Percentiles rank a stretch among this genome's conserved stretches.
Evolutionary conservation across 2,888 invertebrate genomes (phyloP).

Genomic region (Creontiades dilutus): DNA sequence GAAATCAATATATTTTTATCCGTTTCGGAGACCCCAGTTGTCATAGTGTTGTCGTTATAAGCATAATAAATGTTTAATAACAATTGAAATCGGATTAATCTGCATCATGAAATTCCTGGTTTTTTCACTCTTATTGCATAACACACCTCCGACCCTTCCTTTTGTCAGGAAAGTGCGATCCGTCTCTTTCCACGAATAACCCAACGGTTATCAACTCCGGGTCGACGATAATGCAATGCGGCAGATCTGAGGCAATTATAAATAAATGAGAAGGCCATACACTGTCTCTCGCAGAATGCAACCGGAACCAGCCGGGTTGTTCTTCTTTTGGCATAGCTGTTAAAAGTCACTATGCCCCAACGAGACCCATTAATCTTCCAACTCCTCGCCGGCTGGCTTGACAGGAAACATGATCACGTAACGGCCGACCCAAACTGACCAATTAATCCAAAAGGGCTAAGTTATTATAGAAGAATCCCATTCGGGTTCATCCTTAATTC

Average conservation of each 20-base stretch:
- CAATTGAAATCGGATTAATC: too few species aligned
- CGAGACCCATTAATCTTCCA: slow-evolving; percentile 5
- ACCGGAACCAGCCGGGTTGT: neutral
- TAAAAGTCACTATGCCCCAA: slow-evolving; percentile 35
- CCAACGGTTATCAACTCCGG: too few species aligned
- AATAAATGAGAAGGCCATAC: neutral
- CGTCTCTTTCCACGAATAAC: too few species aligned
- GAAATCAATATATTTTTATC: too few species aligned
- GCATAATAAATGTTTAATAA: too few species aligned
- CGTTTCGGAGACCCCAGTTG: too few species aligned
- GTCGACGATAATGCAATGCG: too few species aligned
- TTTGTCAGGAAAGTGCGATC: too few species aligned
- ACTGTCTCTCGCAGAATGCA: neutral
- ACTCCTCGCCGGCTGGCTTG: slow-evolving; percentile 29
- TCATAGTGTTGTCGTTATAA: too few species aligned
- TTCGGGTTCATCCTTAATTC: slow-evolving; percentile 33
- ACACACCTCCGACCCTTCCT: too few species aligned
- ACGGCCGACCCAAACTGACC: slow-evolving; percentile 27
- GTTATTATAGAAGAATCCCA: slow-evolving; percentile 39
- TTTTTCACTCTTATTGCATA: too few species aligned
- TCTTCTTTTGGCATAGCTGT: slow-evolving; percentile 25
- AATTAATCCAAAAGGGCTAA: slow-evolving; percentile 42
- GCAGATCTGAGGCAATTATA: neutral
- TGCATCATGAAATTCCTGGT: too few species aligned
- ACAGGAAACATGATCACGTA: slow-evolving; percentile 25